These are phyloP conservation scores for Sminthurinus aureus DNA, from an alignment of 2,888 invertebrate genomes.

Conservation along the genomic window DNA sequence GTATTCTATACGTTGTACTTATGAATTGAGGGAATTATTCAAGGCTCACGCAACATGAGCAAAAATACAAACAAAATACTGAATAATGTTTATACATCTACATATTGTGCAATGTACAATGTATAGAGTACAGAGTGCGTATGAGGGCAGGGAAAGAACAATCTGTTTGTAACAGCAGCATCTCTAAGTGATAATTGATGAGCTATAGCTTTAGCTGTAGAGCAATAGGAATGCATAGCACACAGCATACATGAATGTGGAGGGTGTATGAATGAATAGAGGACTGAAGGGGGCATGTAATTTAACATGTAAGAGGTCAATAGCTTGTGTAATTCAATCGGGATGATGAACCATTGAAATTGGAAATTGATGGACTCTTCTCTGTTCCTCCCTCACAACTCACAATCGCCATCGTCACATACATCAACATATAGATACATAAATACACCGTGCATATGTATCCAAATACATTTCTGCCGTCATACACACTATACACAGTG, in stretches of 20 bases:
- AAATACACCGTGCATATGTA: not conserved
- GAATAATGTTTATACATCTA: too few species aligned
- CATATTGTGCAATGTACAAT: too few species aligned
- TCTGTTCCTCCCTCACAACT: not conserved
- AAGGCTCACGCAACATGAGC: too few species aligned
- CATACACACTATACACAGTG: not conserved
- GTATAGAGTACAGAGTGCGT: not conserved
- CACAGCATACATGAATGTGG: not conserved
- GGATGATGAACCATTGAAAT: conserved; percentile 26
- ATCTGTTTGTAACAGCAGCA: conserved; percentile 11
- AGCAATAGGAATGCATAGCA: not conserved
- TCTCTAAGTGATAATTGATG: conserved; percentile 33
- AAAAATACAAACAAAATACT: too few species aligned
- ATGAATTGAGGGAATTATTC: too few species aligned
- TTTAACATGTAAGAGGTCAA: conserved; percentile 37
- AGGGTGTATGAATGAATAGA: not conserved
- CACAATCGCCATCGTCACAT: not conserved
- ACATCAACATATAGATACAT: too few species aligned
- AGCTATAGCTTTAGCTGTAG: not conserved
- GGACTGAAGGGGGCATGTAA: conserved; percentile 29
- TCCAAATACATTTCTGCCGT: not conserved
- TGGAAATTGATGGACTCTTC: conserved; percentile 20
- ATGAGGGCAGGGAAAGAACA: conserved; percentile 10
- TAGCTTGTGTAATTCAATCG: conserved; percentile 36
- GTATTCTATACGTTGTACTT: too few species aligned